Base-by-base conservation (phyloP, 2,888 invertebrate species). In the Stenchaetothrips biformis region DNA sequence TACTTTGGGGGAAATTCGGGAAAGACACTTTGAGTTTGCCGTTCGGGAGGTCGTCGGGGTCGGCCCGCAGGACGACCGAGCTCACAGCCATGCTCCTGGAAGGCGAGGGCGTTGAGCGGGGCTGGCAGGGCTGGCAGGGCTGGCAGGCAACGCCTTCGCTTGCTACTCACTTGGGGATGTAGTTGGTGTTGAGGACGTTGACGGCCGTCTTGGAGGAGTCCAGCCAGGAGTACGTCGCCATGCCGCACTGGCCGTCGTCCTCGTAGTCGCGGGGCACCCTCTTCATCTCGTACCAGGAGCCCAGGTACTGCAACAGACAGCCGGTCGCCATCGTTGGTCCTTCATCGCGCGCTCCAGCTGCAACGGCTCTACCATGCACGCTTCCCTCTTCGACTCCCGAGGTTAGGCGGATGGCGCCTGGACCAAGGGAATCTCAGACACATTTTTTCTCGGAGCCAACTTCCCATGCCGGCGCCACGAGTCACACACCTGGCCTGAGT, bases 231-330 rank as follows among this genome's bases (percentile, higher is more conserved):
- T 85, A 85, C 1, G 80, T 82, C 7, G 85, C 84, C 0, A 83
- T 83, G n/a, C 83, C 82, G 80, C 85, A 85, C 8, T 82, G 82
- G n/a, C 83, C 83, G 25, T 84, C 84, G 3, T 83, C 49, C 80
- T 85, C 83, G 80, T 84, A 84, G 48, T 84, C 47, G 67, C 83
- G 82, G 82, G 84, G 84, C 81, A 84, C 85, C 74, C 83, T 83
- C 62, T 83, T 82, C 48, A 84, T 82, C 80, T 85, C 85, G 81
- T 83, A 85, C 85, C 85, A 85, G 18, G 80, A 82, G 4, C 85
- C 85, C 18, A 83, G 80, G 81, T 85, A 85, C 85, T 85, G 82
- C 13, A 81, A 82, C 25, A 2, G n/a, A 67, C 53, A 53, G 6
- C 13, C 53, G 16, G 53, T 13, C 13, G 6, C 53, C 53, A 13